Base-by-base conservation (phyloP, 2,797 vertebrate genomes). In the Microcaecilia unicolor region DNA sequence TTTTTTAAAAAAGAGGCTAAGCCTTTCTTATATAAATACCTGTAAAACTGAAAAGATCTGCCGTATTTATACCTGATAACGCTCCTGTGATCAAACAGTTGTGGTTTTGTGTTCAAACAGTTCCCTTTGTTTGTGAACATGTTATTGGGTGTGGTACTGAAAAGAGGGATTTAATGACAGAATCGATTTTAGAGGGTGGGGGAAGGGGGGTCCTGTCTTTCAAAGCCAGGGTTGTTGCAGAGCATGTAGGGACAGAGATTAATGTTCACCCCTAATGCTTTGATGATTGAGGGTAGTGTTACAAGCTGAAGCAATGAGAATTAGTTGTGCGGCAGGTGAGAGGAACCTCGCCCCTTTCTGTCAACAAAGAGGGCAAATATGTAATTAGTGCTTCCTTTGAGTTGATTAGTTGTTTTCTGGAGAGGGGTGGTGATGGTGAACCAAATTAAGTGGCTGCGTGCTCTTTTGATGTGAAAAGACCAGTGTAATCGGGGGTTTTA, bases 211-310 rank as follows among this genome's bases (percentile, higher is more conserved):
- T 31, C 18, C 26, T 5, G 15, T 42, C 31, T 57, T 58, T 53
- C 55, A 37, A 55, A 38, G 41, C 50, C 34, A 26, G 24, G 37
- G 34, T 53, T 34, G 18, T 32, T 37, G 50, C 51, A 34, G 21
- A 60, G 53, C 60, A 59, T 68, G 61, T 55, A 61, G 31, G 37
- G 54, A 41, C 57, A 57, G 53, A 19, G 27, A 56, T 58, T 67
- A 46, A 44, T 31, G 25, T 53, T 57, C 65, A 15, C 27, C 25
- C 29, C 33, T 11, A 1, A 6, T 20, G 43, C 51, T 72, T 67
- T 67, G 64, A 61, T 63, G 60, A 46, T 0, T 2, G 22, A 30
- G 49, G 33, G 18, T 64, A 41, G 22, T 33, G 43, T 64, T 64
- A 51, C 53, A 48, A 0, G 7, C 37, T 31, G 13, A 44, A 18